Conservation (phyloP, 2,888 invertebrate species). For the Dione juno region DNA sequence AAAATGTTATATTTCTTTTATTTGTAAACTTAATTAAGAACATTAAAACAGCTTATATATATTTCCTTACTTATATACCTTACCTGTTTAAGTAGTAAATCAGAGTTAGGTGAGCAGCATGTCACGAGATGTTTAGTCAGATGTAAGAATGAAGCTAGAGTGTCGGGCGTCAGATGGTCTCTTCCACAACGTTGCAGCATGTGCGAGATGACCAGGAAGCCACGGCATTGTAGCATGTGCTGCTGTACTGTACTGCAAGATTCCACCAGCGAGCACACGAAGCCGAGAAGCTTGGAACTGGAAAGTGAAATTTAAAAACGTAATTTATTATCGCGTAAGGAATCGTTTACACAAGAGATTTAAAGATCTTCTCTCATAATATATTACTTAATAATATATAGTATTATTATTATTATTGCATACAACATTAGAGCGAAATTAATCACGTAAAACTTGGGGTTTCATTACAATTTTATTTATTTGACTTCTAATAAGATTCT, state of each 20-base stretch:
- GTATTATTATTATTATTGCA: too few relatives aligned
- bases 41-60: neutral
- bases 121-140: constrained; percentile 96
- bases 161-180: constrained; percentile 97
- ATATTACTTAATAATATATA: too few relatives aligned
- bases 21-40: neutral
- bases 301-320: constrained; percentile 42
- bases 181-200: constrained; percentile 96
- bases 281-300: constrained; percentile 97
- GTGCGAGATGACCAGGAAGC: constrained; percentile 98
- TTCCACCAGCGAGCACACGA: constrained; percentile 98
- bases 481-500: too few relatives aligned
- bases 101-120: constrained; percentile 95
- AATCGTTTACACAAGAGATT: too few relatives aligned
- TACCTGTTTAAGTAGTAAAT: constrained; percentile 96
- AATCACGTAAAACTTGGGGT: too few relatives aligned
- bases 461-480: too few relatives aligned
- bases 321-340: too few relatives aligned
- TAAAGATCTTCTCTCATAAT: too few relatives aligned
- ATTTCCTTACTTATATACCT: constrained; percentile 41
- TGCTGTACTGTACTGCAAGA: constrained; percentile 99
- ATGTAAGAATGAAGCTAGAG: constrained; percentile 95
- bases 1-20: neutral
- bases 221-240: constrained; percentile 99
- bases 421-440: too few relatives aligned